A percentile compares a stretch with the other conserved stretches of the same genome.
phyloP scores from a whole-genome alignment of 2,888 invertebrate genomes.

The Tanytarsus gracilentus region DNA sequence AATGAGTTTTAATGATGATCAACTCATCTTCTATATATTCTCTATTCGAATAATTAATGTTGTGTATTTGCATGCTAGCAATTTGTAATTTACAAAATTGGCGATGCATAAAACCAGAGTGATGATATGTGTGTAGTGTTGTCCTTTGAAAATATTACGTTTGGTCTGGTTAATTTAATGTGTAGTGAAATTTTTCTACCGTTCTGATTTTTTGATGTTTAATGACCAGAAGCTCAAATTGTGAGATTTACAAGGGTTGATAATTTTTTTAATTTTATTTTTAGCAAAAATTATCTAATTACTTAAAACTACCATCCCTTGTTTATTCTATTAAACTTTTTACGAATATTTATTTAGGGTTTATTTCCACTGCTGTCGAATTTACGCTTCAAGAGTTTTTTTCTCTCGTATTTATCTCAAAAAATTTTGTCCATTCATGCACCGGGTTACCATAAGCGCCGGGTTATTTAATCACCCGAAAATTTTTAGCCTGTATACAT shows the following conservation, averaged over 20 bases:
- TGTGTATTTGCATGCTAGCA: constrained; percentile 13
- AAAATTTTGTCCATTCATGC: background rate
- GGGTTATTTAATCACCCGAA: constrained; percentile 9
- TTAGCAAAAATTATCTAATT: background rate
- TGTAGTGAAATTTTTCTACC: background rate
- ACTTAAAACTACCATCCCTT: background rate
- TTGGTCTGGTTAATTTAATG: constrained; percentile 18
- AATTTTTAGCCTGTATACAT: no score
- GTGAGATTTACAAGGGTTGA: background rate
- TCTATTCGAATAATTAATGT: constrained; percentile 20
- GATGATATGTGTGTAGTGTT: background rate
- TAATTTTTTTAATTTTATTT: background rate
- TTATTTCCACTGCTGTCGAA: background rate
- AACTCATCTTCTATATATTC: background rate
- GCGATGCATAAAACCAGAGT: constrained; percentile 15
- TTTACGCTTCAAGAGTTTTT: background rate
- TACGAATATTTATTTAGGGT: background rate
- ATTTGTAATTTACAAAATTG: constrained; percentile 28
- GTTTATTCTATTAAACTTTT: background rate
- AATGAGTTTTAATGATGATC: constrained; percentile 26
- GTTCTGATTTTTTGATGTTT: background rate
- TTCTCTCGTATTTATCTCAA: background rate
- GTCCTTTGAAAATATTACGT: constrained; percentile 23
- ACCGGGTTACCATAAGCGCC: no score
- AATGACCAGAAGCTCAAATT: background rate